phyloP scores from a whole-genome alignment of 1,140 invertebrate genomes.

The Bactericera cockerelli region DNA sequence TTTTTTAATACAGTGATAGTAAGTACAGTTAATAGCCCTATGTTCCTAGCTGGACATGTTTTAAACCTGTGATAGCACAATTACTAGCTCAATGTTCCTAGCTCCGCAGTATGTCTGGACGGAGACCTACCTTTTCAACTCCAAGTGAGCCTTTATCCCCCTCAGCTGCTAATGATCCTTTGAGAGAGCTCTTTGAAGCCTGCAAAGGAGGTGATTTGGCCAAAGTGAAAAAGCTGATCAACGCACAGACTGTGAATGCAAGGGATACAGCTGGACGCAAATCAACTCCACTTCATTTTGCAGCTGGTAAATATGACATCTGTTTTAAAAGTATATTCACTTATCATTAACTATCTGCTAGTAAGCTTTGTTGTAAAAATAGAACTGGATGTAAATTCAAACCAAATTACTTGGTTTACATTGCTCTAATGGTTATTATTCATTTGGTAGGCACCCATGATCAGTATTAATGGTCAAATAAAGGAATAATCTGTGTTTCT shows the following conservation, averaged over 20 bases:
- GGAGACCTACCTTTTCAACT: conserved; percentile 24
- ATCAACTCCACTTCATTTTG: conserved; percentile 91
- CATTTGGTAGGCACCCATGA: too few relatives aligned
- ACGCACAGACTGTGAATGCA: conserved; percentile 81
- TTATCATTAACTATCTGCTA: too few relatives aligned
- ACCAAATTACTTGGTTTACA: too few relatives aligned
- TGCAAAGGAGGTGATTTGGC: conserved; percentile 87
- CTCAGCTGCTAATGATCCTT: conserved; percentile 39
- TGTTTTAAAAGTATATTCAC: too few relatives aligned
- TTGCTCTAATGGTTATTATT: too few relatives aligned
- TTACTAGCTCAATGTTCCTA: neutral
- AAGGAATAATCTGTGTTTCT: too few relatives aligned
- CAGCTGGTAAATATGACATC: conserved; percentile 92
- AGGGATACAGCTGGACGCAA: conserved; percentile 89
- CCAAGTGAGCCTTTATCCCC: conserved; percentile 23
- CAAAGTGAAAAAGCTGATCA: conserved; percentile 82
- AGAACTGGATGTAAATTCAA: too few relatives aligned
- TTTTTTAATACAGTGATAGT: too few relatives aligned
- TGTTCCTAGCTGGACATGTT: too few relatives aligned
- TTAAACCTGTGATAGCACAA: neutral
- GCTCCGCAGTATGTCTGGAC: conserved; percentile 23
- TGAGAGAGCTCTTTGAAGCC: conserved; percentile 85
- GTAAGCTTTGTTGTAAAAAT: too few relatives aligned
- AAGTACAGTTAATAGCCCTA: too few relatives aligned
- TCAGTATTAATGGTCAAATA: too few relatives aligned